A percentile compares a stretch with the other conserved stretches of the same genome.
phyloP scores from a whole-genome alignment of 1,140 invertebrate genomes.

The Plutomurus gul region DNA sequence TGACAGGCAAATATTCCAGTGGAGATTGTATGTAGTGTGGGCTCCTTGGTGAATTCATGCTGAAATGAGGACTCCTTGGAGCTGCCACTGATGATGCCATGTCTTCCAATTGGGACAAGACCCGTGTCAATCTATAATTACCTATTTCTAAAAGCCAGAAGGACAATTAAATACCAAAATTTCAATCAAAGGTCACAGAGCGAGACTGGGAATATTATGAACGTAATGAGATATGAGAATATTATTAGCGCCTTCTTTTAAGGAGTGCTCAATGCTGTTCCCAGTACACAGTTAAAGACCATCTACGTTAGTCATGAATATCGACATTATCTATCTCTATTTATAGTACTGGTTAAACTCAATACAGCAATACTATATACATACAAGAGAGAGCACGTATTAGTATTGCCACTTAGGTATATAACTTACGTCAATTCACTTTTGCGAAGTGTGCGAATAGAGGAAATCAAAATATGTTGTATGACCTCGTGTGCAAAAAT shows the following conservation, averaged over 20 bases:
- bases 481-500: too few species aligned
- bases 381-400: not conserved
- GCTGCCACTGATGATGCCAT: slow-evolving; percentile 47
- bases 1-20: slow-evolving; percentile 50
- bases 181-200: not conserved
- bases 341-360: slow-evolving; percentile 12
- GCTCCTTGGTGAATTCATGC: slow-evolving; percentile 33
- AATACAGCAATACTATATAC: slow-evolving; percentile 1
- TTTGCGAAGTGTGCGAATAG: not conserved
- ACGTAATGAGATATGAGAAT: slow-evolving; percentile 17
- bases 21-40: slow-evolving; percentile 36
- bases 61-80: slow-evolving; percentile 38
- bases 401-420: too few species aligned
- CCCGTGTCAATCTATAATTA: slow-evolving; percentile 45
- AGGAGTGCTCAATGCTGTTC: too few species aligned
- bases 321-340: slow-evolving; percentile 22
- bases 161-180: not conserved
- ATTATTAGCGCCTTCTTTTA: slow-evolving; percentile 10
- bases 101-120: slow-evolving; percentile 49
- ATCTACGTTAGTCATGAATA: slow-evolving; percentile 11
- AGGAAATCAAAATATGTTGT: too few species aligned
- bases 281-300: too few species aligned
- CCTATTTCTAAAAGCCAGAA: slow-evolving; percentile 42
- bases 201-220: not conserved
- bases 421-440: slow-evolving; percentile 21